Percentiles rank a stretch among this genome's conserved stretches.
Conservation (phyloP, 1,140 invertebrate species). For the Sogatella furcifera region DNA sequence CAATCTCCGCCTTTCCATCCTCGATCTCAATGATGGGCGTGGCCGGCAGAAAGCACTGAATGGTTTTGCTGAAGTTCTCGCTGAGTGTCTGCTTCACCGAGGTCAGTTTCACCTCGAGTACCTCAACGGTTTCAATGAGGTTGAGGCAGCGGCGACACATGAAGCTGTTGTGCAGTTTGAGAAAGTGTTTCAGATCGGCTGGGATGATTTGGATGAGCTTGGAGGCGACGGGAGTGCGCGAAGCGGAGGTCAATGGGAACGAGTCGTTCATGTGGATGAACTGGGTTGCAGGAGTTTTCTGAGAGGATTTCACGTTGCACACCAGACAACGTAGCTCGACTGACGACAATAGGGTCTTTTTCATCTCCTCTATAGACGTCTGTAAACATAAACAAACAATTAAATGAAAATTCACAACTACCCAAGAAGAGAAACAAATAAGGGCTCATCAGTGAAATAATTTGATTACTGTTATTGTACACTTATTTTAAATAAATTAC, state of each 20-base stretch:
- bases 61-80: slow-evolving; percentile 7
- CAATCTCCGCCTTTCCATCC: not conserved
- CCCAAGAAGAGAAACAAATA: no score
- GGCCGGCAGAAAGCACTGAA: slow-evolving; percentile 3
- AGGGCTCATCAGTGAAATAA: no score
- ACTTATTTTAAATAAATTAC: no score
- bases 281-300: slow-evolving; percentile 5
- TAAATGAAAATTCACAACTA: no score
- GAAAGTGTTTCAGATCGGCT: slow-evolving; percentile 5
- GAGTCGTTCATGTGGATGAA: slow-evolving; percentile 14
- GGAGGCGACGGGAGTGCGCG: slow-evolving; percentile 3
- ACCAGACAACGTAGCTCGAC: slow-evolving; percentile 12
- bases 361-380: slow-evolving; percentile 12
- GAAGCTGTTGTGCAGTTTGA: slow-evolving; percentile 11
- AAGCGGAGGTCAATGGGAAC: slow-evolving; percentile 7
- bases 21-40: not conserved
- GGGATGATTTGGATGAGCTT: slow-evolving; percentile 11
- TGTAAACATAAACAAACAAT: slow-evolving; percentile 3
- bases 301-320: slow-evolving; percentile 6
- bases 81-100: slow-evolving; percentile 7
- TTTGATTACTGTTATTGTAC: no score
- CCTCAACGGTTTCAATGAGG: slow-evolving; percentile 10
- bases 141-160: slow-evolving; percentile 13
- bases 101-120: slow-evolving; percentile 10
- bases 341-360: slow-evolving; percentile 2